Conservation (phyloP, 2,888 invertebrate genomes). For the Eupithecia inturbata region DNA sequence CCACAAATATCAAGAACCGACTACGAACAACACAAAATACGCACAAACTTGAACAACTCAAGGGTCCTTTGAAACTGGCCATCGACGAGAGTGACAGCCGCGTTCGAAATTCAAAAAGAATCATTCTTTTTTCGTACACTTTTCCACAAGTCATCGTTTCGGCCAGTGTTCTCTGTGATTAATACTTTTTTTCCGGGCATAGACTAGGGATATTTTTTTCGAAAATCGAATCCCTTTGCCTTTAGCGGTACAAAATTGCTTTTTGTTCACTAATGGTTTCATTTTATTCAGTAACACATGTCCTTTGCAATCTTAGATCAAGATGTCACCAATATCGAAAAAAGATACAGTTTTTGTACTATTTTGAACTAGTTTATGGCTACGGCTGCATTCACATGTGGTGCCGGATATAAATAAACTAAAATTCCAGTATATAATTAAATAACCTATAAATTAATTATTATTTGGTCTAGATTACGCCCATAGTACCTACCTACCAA, state of each 20-base stretch:
- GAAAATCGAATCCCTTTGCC: conserved; percentile 34
- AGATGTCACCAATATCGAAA: conserved; percentile 32
- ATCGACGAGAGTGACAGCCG: conserved; percentile 59
- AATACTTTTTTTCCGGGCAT: conserved; percentile 54
- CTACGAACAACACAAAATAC: conserved; percentile 6
- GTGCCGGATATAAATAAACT: too few relatives aligned
- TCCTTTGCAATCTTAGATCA: conserved; percentile 26
- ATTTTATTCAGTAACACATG: conserved; percentile 35
- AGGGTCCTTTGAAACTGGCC: conserved; percentile 54
- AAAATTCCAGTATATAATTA: too few relatives aligned
- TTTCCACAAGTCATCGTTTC: conserved; percentile 71
- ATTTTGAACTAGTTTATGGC: conserved; percentile 6
- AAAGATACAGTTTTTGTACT: conserved; percentile 5
- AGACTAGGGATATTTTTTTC: conserved; percentile 42
- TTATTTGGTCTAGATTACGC: too few relatives aligned
- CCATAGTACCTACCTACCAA: too few relatives aligned
- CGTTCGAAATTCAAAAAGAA: conserved; percentile 57
- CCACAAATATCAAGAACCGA: background rate
- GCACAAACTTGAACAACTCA: conserved; percentile 4
- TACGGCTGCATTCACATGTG: too few relatives aligned
- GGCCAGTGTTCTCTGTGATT: conserved; percentile 74
- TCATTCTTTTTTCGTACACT: conserved; percentile 60
- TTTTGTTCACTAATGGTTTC: conserved; percentile 46
- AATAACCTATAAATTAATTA: too few relatives aligned
- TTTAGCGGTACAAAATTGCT: conserved; percentile 38